Evolutionary conservation across 2,888 invertebrate genomes (phyloP).

Genomic region (Hypolimnas misippus): DNA sequence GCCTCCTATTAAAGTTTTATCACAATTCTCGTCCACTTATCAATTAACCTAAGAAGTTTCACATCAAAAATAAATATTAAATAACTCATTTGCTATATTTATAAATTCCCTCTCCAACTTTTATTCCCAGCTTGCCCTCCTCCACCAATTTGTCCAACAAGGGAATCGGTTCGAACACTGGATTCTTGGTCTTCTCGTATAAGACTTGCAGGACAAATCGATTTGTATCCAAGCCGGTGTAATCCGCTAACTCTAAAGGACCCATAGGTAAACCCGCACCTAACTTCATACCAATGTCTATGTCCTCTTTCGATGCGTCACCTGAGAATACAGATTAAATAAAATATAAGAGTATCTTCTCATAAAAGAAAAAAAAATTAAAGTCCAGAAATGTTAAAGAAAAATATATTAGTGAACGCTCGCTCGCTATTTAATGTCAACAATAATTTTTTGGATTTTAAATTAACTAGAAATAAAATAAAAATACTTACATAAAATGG

Average conservation of each 20-base stretch:
- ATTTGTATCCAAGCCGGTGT: slow-evolving; percentile 92
- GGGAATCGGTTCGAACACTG: slow-evolving; percentile 81
- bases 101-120: slow-evolving; percentile 94
- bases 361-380: background rate
- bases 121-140: slow-evolving; percentile 91
- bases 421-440: no score
- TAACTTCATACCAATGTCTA: slow-evolving; percentile 95
- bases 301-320: slow-evolving; percentile 89
- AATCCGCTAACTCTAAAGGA: slow-evolving; percentile 93
- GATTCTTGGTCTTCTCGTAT: slow-evolving; percentile 85
- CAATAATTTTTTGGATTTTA: no score
- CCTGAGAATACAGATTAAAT: slow-evolving; percentile 63
- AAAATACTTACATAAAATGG: slow-evolving; percentile 24
- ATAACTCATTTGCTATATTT: slow-evolving; percentile 79
- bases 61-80: background rate
- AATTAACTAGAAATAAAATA: background rate
- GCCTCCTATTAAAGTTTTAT: no score
- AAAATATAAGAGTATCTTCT: background rate
- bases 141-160: slow-evolving; percentile 87
- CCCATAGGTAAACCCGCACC: slow-evolving; percentile 97
- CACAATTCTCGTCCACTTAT: no score
- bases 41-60: no score
- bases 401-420: no score
- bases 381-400: background rate
- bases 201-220: slow-evolving; percentile 91